A percentile compares a stretch with the other conserved stretches of the same genome.
These are phyloP conservation scores for Lithobius niger DNA, from an alignment of 1,140 invertebrate species.

Conservation along the genomic window DNA sequence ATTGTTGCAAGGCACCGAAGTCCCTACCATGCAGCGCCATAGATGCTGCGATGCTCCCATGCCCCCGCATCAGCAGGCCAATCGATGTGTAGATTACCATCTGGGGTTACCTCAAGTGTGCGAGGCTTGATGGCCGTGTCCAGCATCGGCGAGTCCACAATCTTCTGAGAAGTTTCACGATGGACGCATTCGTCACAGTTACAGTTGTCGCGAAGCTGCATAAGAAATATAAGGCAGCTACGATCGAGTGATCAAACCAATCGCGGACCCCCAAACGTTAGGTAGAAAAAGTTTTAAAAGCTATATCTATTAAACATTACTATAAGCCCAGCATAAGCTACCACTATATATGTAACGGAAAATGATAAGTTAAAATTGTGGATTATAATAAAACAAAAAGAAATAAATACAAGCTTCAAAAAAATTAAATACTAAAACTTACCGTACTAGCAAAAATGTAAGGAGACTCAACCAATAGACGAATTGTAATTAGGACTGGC, in stretches of 20 bases:
- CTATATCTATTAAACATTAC: background rate
- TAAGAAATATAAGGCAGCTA: conserved; percentile 1
- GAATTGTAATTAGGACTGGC: too few relatives aligned
- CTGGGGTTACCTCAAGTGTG: conserved; percentile 21
- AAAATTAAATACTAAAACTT: too few relatives aligned
- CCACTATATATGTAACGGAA: background rate
- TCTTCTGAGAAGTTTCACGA: conserved; percentile 27
- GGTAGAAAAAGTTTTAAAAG: background rate
- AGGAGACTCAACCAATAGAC: too few relatives aligned
- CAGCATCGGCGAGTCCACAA: conserved; percentile 26
- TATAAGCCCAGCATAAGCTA: background rate
- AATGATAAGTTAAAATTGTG: background rate
- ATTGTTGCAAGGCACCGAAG: too few relatives aligned
- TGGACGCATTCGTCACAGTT: conserved; percentile 25
- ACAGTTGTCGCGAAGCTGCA: conserved; percentile 29
- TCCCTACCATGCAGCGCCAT: conserved; percentile 24
- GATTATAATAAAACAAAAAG: background rate
- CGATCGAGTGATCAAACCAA: background rate
- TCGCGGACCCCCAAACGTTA: too few relatives aligned
- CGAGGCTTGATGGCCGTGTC: conserved; percentile 25
- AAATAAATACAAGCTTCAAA: background rate
- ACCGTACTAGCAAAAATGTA: too few relatives aligned
- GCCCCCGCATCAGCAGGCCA: conserved; percentile 22
- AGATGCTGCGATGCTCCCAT: conserved; percentile 21
- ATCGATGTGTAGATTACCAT: conserved; percentile 23